phyloP scores from a whole-genome alignment of 2,888 invertebrate species.

The Acanthosepion esculentum region DNA sequence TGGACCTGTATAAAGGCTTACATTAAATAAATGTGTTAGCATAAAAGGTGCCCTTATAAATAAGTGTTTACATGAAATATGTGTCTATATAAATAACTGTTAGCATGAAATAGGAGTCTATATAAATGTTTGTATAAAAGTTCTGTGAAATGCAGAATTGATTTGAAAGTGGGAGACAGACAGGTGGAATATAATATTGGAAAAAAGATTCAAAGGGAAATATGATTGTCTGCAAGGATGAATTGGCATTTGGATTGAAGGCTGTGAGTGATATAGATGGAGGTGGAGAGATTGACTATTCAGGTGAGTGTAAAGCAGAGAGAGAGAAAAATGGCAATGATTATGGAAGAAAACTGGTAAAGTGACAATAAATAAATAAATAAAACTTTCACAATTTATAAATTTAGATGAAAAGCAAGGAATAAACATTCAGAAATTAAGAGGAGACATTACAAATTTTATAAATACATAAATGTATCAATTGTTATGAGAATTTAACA shows the following conservation, averaged over 20 bases:
- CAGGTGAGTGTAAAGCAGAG: too few relatives aligned
- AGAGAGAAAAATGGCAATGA: too few relatives aligned
- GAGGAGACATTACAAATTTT: too few relatives aligned
- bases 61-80: background rate
- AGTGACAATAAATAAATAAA: too few relatives aligned
- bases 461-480: too few relatives aligned
- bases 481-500: too few relatives aligned
- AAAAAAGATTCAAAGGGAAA: background rate
- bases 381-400: too few relatives aligned
- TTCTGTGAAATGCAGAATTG: background rate
- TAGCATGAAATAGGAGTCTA: background rate
- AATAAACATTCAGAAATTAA: too few relatives aligned
- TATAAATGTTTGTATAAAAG: background rate
- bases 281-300: too few relatives aligned
- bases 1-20: background rate
- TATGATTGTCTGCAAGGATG: slow-evolving; percentile 33
- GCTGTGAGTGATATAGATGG: background rate
- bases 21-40: too few relatives aligned
- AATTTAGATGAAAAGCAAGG: too few relatives aligned
- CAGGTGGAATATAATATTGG: background rate
- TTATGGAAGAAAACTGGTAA: too few relatives aligned
- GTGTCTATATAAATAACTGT: background rate
- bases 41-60: background rate
- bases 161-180: background rate
- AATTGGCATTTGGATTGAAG: background rate